Base-by-base conservation (phyloP, 2,888 invertebrate species). In the Blomia tropicalis region DNA sequence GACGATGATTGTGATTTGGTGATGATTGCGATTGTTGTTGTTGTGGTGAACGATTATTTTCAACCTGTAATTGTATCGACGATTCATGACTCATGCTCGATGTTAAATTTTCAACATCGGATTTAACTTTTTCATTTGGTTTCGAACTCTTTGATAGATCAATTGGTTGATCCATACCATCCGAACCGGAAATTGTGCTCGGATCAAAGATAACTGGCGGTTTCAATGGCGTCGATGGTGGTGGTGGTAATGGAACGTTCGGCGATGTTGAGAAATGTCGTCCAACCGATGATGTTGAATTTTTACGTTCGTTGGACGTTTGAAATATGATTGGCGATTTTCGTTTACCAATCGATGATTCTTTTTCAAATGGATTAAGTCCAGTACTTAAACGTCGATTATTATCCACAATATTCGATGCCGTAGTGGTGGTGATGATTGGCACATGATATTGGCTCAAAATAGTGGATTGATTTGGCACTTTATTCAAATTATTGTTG, bases 91-190 rank as follows among this genome's bases (percentile, higher is more conserved):
- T 17, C 17, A 11, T 17, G 7, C 17, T 36, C 17, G 36, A 7
- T 11, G 17, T 36, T 7, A 11, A 11, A 36, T 7, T 7, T 36
- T 36, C 36, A 36, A 7, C 17, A 17, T 11, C 36, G 17, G 36
- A 36, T 17, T 11, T 11, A 7, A 31, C 19, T 14, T n/a, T 30
- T 41, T 43, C 36, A 29, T 62, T 62, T 19, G 56, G 14, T n/a
- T 62, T 61, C 1, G 58, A 22, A 14, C 44, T 25, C 29, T 54
- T 17, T 14, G 59, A 59, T 30, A 54, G 22, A 47, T 59, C 63
- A 59, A 63, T 51, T 2, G 63, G 53, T 19, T 56, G 41, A 27
- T 41, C 60, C 1, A 43, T 22, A 36, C 29, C 60, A 36, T 36
- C 36, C 7, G 36, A 36, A 11, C 17, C 36, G 36, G 36, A 36